A percentile compares a stretch with the other conserved stretches of the same genome.
These are phyloP conservation scores for Drosophila koepferae DNA, from an alignment of 2,888 invertebrate genomes.

Conservation along the genomic window DNA sequence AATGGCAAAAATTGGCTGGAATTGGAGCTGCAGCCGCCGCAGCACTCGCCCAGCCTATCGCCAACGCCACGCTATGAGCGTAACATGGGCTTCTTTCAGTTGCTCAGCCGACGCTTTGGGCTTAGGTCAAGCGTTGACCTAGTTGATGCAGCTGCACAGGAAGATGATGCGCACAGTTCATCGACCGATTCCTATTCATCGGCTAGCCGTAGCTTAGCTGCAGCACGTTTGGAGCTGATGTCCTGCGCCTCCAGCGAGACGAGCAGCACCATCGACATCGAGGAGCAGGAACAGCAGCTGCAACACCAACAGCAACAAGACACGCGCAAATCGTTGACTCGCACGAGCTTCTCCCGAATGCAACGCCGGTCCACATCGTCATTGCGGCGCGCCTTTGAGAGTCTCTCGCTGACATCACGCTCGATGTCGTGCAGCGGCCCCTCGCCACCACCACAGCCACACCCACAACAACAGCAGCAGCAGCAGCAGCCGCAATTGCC, in stretches of 20 bases:
- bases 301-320: slow-evolving; percentile 36
- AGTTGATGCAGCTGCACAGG: slow-evolving; percentile 80
- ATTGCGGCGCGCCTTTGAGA: slow-evolving; percentile 90
- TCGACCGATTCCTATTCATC: slow-evolving; percentile 85
- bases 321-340: slow-evolving; percentile 72
- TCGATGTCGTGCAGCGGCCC: slow-evolving; percentile 88
- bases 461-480: slow-evolving; percentile 43
- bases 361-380: slow-evolving; percentile 88
- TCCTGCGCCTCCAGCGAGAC: slow-evolving; percentile 87
- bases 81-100: slow-evolving; percentile 89
- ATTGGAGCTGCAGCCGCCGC: slow-evolving; percentile 43
- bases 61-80: slow-evolving; percentile 87
- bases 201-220: slow-evolving; percentile 43
- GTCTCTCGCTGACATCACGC: slow-evolving; percentile 88
- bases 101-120: slow-evolving; percentile 88
- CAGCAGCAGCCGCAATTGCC: slow-evolving; percentile 50
- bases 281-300: slow-evolving; percentile 80
- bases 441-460: slow-evolving; percentile 67
- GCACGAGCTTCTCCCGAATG: slow-evolving; percentile 83
- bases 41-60: slow-evolving; percentile 84
- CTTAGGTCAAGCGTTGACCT: slow-evolving; percentile 86
- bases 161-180: slow-evolving; percentile 85
- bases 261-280: slow-evolving; percentile 87
- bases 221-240: slow-evolving; percentile 68
- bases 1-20: slow-evolving; percentile 52